phyloP scores from a whole-genome alignment of 2,888 invertebrate genomes.

The Rhopalosiphum nymphaeae region DNA sequence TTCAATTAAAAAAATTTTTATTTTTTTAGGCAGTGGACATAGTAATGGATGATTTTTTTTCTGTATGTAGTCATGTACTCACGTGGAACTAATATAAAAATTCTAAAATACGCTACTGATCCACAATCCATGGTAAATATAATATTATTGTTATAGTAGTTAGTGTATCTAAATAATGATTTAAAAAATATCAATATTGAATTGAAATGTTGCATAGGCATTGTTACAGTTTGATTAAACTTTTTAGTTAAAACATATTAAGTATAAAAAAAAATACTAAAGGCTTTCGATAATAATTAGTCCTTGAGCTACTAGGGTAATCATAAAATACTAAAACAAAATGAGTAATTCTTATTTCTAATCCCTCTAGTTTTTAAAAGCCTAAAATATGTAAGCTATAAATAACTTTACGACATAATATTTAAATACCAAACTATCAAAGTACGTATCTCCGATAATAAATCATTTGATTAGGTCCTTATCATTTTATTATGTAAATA shows the following conservation, averaged over 20 bases:
- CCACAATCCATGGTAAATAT: too few relatives aligned
- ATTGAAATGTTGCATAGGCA: neutral
- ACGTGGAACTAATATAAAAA: too few relatives aligned
- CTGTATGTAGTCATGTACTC: too few relatives aligned
- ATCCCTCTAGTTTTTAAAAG: neutral
- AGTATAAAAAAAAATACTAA: neutral
- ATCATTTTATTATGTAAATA: neutral
- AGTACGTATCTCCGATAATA: neutral
- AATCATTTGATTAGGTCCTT: neutral
- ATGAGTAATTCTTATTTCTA: neutral
- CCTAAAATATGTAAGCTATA: neutral
- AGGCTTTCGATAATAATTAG: neutral
- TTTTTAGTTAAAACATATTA: neutral
- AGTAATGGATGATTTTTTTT: too few relatives aligned
- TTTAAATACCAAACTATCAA: neutral
- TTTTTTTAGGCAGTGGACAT: too few relatives aligned
- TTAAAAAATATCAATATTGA: neutral
- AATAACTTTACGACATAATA: neutral
- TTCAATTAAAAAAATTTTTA: too few relatives aligned
- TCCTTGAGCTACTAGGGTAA: neutral
- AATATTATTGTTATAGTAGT: neutral
- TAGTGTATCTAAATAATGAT: neutral
- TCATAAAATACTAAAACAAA: neutral
- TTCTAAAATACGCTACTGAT: too few relatives aligned
- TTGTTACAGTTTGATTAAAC: neutral